These are phyloP conservation scores for Morone chrysops DNA, from an alignment of 2,113 vertebrate genomes.

Conservation along the genomic window DNA sequence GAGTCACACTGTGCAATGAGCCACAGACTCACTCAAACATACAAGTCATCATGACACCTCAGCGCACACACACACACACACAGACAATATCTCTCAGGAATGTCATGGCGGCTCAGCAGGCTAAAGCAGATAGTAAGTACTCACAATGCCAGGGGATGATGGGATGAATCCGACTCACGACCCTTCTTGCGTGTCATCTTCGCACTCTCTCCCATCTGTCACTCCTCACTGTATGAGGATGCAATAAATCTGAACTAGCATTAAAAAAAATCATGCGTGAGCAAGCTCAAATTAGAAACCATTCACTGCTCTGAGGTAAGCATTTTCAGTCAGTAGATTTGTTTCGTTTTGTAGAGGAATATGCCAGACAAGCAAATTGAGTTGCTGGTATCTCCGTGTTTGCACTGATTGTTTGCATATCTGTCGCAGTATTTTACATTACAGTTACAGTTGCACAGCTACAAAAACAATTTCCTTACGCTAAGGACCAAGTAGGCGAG, in stretches of 20 bases:
- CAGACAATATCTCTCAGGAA: slow-evolving; percentile 27
- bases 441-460: not conserved
- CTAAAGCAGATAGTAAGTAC: slow-evolving; percentile 51
- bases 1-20: slow-evolving; percentile 61
- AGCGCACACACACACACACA: slow-evolving; percentile 24
- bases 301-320: not conserved
- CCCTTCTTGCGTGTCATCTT: slow-evolving; percentile 40
- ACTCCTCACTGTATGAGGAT: slow-evolving; percentile 1
- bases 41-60: slow-evolving; percentile 52
- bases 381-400: slow-evolving; percentile 4
- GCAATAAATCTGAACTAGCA: not conserved
- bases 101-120: slow-evolving; percentile 38
- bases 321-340: not conserved
- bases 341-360: not conserved
- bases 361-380: not conserved
- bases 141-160: slow-evolving; percentile 53
- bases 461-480: not conserved
- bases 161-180: slow-evolving; percentile 48
- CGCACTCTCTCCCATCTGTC: slow-evolving; percentile 19
- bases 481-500: not conserved
- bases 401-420: not conserved
- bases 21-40: slow-evolving; percentile 50
- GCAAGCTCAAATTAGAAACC: not conserved
- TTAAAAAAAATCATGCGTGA: slow-evolving; percentile 6
- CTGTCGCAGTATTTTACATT: not conserved